A percentile compares a stretch with the other conserved stretches of the same genome.
Conservation (phyloP, 2,113 vertebrate species). For the Sclerurus mexicanus region DNA sequence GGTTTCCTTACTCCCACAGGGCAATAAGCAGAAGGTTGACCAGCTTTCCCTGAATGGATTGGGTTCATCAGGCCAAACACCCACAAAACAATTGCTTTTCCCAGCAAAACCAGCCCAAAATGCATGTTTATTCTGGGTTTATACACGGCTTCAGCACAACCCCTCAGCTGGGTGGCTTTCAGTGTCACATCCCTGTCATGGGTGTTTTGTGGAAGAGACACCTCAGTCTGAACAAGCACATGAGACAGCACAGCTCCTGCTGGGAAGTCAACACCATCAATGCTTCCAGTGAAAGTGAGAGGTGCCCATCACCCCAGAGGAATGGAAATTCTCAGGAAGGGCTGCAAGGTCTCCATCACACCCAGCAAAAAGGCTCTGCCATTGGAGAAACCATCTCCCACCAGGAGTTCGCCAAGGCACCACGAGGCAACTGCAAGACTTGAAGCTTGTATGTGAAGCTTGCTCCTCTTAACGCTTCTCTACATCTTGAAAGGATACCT, state of each 20-base stretch:
- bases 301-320: neutral
- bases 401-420: neutral
- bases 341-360: neutral
- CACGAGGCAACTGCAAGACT: neutral
- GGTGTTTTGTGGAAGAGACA: neutral
- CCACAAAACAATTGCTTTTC: neutral
- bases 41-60: neutral
- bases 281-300: neutral
- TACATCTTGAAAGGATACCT: neutral
- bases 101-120: neutral
- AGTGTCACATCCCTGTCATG: neutral
- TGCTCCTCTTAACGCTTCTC: neutral
- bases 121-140: accelerated
- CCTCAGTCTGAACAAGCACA: neutral
- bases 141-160: accelerated
- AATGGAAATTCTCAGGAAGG: neutral
- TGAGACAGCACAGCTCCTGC: neutral
- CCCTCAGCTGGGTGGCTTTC: neutral
- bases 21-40: neutral
- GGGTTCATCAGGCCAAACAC: neutral
- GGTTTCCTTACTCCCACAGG: neutral
- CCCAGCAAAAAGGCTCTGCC: neutral
- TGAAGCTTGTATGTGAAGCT: neutral
- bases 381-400: neutral
- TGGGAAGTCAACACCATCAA: neutral